phyloP scores from a whole-genome alignment of 1,140 invertebrate species.

The Caenorhabditis latens region DNA sequence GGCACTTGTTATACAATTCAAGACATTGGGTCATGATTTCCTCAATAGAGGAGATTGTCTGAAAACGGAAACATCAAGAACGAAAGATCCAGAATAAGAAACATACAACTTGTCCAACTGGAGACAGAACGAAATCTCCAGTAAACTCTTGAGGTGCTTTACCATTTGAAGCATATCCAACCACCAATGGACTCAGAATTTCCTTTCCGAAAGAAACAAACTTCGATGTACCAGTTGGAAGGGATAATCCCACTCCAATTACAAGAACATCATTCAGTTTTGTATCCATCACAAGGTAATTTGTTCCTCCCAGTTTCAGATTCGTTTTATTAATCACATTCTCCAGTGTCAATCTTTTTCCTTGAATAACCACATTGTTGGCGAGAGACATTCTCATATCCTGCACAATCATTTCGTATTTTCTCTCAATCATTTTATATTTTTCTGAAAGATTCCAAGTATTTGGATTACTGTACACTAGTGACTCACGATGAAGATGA shows the following conservation, averaged over 20 bases:
- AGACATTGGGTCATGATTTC: background rate
- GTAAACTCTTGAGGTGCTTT: background rate
- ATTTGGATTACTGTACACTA: background rate
- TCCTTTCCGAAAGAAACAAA: background rate
- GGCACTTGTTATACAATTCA: background rate
- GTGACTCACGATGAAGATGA: background rate
- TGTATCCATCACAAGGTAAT: background rate
- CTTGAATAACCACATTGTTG: background rate
- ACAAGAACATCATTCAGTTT: background rate
- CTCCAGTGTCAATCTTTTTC: background rate
- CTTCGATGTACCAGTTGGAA: background rate
- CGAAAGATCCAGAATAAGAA: background rate
- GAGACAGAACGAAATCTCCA: background rate
- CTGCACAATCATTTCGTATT: background rate
- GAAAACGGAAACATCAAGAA: background rate
- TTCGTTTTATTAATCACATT: background rate
- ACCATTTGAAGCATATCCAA: conserved; percentile 10
- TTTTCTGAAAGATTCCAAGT: background rate
- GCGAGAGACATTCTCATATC: background rate
- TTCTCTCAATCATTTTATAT: background rate
- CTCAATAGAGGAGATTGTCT: background rate
- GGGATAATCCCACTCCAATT: background rate
- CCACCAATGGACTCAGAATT: background rate
- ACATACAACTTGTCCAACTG: background rate
- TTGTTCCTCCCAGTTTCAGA: background rate